A percentile compares a stretch with the other conserved stretches of the same genome.
These are phyloP conservation scores for Sebastes ruberrimus DNA, from an alignment of 2,797 vertebrate species.

Conservation along the genomic window DNA sequence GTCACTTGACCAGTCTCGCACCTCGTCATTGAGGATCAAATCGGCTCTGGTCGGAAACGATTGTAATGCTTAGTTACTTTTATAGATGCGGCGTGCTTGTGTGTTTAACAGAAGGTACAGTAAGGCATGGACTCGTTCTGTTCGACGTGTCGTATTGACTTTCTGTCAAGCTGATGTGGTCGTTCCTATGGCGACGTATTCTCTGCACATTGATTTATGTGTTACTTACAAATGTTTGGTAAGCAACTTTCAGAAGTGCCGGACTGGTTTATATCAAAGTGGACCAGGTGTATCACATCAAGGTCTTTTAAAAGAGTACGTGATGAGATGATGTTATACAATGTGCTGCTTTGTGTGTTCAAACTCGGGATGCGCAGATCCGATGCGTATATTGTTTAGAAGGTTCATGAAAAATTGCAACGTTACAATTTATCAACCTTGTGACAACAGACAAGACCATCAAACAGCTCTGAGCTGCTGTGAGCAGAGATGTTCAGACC, in stretches of 20 bases:
- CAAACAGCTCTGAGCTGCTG: neutral
- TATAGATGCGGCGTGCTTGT: neutral
- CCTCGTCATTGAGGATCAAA: constrained; percentile 23
- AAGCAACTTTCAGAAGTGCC: constrained; percentile 74
- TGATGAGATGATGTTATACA: constrained; percentile 13
- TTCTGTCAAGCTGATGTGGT: constrained; percentile 64
- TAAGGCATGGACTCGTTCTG: constrained; percentile 36
- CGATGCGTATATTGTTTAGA: neutral
- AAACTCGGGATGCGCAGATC: neutral
- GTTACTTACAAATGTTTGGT: constrained; percentile 67
- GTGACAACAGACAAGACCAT: neutral
- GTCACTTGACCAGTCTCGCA: constrained; percentile 53
- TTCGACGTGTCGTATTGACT: constrained; percentile 71
- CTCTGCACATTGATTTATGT: constrained; percentile 64
- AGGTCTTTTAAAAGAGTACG: constrained; percentile 38
- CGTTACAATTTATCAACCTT: neutral
- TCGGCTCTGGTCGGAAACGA: neutral
- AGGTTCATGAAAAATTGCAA: neutral
- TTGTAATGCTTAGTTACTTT: neutral
- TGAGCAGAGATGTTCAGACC: neutral
- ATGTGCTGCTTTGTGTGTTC: neutral
- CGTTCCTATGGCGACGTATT: constrained; percentile 68
- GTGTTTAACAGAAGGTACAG: constrained; percentile 29
- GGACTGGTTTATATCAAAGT: constrained; percentile 65
- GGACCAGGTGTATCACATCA: constrained; percentile 49